These are phyloP conservation scores for Aphidoletes aphidimyza DNA, from an alignment of 2,888 invertebrate species.

Conservation along the genomic window DNA sequence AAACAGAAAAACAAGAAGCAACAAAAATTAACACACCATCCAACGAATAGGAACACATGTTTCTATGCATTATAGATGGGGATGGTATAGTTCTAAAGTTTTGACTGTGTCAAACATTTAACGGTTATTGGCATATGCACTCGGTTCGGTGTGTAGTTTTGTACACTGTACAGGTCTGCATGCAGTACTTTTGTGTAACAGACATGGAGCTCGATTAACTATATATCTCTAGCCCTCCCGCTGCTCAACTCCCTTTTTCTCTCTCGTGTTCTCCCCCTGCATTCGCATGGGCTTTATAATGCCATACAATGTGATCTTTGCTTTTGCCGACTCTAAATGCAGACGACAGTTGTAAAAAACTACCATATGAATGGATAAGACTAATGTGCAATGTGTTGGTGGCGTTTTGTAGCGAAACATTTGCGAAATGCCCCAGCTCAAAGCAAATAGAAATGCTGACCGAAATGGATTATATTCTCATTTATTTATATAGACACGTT, in stretches of 20 bases:
- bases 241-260: too few species aligned
- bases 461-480: slow-evolving; percentile 8
- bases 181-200: slow-evolving; percentile 9
- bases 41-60: background rate
- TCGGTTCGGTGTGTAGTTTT: background rate
- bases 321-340: background rate
- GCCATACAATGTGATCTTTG: background rate
- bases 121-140: slow-evolving; percentile 31
- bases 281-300: background rate
- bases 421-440: background rate
- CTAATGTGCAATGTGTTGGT: background rate
- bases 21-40: background rate
- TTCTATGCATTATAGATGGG: background rate
- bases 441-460: slow-evolving; percentile 15
- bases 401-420: background rate
- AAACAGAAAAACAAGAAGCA: background rate
- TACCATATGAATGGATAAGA: slow-evolving; percentile 6
- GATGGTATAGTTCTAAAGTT: background rate
- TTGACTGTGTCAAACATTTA: background rate
- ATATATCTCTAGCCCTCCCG: too few species aligned
- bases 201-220: background rate
- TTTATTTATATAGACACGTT: slow-evolving; percentile 16
- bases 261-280: too few species aligned
- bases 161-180: background rate
- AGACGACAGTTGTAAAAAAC: slow-evolving; percentile 19